Evolutionary conservation across 2,113 vertebrate species (phyloP).

Genomic region (Platichthys flesus): DNA sequence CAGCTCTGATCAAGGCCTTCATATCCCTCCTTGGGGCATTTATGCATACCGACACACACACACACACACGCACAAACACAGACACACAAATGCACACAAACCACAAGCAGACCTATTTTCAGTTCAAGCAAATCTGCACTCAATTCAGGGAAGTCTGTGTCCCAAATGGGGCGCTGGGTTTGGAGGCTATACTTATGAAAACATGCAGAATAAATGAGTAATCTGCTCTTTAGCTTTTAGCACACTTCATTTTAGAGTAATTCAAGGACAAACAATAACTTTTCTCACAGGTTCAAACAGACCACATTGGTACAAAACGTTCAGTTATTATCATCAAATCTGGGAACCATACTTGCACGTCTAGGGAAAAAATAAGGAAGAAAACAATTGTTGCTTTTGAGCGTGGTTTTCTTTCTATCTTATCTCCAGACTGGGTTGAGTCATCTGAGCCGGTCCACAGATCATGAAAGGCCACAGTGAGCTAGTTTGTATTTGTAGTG

Average conservation of each 20-base stretch:
- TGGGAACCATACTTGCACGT: background rate
- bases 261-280: slow-evolving; percentile 21
- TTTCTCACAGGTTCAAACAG: background rate
- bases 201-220: slow-evolving; percentile 35
- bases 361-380: background rate
- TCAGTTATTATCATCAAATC: slow-evolving; percentile 2
- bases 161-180: slow-evolving; percentile 51
- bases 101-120: slow-evolving; percentile 49
- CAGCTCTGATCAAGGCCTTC: slow-evolving; percentile 66
- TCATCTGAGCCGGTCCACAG: slow-evolving; percentile 7
- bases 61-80: background rate
- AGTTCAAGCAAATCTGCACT: slow-evolving; percentile 51
- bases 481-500: slow-evolving; percentile 23
- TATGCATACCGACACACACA: slow-evolving; percentile 14
- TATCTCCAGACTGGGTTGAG: slow-evolving; percentile 50
- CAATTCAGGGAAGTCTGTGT: slow-evolving; percentile 38
- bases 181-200: slow-evolving; percentile 44
- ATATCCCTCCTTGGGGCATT: slow-evolving; percentile 50
- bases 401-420: slow-evolving; percentile 18
- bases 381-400: slow-evolving; percentile 16
- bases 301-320: slow-evolving; percentile 15
- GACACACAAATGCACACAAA: slow-evolving; percentile 14
- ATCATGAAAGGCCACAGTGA: slow-evolving; percentile 30
- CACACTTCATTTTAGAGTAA: slow-evolving; percentile 16
- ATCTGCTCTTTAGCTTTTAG: slow-evolving; percentile 32